These are phyloP conservation scores for Furnarius figulus DNA, from an alignment of 2,113 vertebrate genomes.

Conservation along the genomic window DNA sequence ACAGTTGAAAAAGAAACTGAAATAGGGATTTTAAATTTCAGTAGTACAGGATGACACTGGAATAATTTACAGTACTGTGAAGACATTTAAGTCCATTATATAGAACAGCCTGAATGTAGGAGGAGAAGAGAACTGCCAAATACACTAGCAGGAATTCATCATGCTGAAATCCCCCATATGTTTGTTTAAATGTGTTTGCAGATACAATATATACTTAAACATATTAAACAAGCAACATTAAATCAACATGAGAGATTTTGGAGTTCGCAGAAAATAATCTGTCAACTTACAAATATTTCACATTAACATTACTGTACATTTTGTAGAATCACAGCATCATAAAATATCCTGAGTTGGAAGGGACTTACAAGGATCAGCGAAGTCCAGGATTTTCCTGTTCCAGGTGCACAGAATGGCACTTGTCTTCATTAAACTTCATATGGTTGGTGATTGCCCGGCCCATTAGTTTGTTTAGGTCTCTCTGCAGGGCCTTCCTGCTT, in stretches of 20 bases:
- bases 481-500: neutral
- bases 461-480: neutral
- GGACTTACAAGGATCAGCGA: neutral
- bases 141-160: neutral
- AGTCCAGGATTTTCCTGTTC: neutral
- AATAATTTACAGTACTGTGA: neutral
- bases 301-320: neutral
- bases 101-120: constrained; percentile 32
- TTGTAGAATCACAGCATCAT: neutral
- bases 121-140: constrained; percentile 27
- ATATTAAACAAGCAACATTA: neutral
- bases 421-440: neutral
- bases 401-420: neutral
- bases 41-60: neutral
- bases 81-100: neutral
- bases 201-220: neutral
- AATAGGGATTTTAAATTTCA: neutral
- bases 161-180: constrained; percentile 27
- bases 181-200: constrained; percentile 48
- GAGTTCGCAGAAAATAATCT: neutral
- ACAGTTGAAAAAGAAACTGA: neutral
- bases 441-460: neutral
- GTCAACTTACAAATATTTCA: neutral
- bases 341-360: neutral
- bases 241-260: neutral